Evolutionary conservation across 2,888 invertebrate genomes (phyloP).

Genomic region (Quadroppia sp.): DNA sequence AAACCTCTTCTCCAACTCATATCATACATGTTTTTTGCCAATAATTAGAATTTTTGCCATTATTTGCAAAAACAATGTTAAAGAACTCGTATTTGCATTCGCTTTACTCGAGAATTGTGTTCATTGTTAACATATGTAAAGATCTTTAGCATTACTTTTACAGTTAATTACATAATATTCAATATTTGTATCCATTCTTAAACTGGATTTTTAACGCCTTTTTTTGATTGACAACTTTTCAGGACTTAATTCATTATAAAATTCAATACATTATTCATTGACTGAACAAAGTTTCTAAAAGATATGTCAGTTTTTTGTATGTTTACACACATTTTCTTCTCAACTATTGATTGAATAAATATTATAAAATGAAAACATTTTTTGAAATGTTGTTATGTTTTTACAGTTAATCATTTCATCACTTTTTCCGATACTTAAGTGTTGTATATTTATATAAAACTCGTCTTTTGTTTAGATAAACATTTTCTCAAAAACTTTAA

Average conservation of each 20-base stretch:
- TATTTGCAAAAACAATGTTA: not conserved
- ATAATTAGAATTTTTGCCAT: not conserved
- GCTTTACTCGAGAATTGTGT: not conserved
- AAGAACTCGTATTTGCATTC: not conserved
- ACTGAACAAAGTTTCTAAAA: not conserved
- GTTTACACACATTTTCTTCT: not conserved
- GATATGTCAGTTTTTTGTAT: not conserved
- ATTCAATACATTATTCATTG: conserved; percentile 4
- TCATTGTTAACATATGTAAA: not conserved
- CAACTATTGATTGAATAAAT: conserved; percentile 5
- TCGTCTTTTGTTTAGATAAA: not conserved
- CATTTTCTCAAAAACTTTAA: conserved; percentile 2
- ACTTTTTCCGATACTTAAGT: not conserved
- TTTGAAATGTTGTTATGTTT: conserved; percentile 30
- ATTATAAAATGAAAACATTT: not conserved
- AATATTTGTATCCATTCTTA: not conserved
- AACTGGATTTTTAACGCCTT: not conserved
- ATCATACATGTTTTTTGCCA: not conserved
- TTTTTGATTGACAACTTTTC: conserved; percentile 8
- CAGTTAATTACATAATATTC: conserved; percentile 13
- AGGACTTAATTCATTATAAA: not conserved
- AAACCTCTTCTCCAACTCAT: not conserved
- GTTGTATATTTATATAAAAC: not conserved
- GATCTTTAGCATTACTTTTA: not conserved
- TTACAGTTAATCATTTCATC: not conserved